Conservation (phyloP, 92 coral and sea anemone species). For the Muricea muricata region DNA sequence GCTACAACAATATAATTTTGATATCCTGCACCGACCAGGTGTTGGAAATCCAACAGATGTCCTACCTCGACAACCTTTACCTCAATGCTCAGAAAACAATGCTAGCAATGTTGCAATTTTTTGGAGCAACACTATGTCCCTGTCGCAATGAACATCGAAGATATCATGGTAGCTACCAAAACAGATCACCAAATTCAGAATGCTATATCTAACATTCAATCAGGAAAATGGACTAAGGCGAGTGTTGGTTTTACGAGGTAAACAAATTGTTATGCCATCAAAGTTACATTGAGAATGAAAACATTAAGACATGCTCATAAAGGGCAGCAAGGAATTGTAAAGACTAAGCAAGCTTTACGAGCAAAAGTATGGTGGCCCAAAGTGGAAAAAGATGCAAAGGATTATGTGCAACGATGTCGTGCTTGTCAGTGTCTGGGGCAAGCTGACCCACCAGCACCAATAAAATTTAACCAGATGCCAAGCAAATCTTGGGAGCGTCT, state of each 20-base stretch:
- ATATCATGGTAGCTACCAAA: slow-evolving; percentile 10
- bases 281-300: slow-evolving; percentile 43
- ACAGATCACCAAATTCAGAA: slow-evolving; percentile 20
- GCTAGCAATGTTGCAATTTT: slow-evolving; percentile 29
- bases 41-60: slow-evolving; percentile 58
- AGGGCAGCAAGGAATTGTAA: slow-evolving; percentile 57
- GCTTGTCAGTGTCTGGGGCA: slow-evolving; percentile 56
- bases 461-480: slow-evolving; percentile 39
- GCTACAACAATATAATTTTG: slow-evolving; percentile 45
- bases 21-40: slow-evolving; percentile 32
- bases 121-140: slow-evolving; percentile 36
- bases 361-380: slow-evolving; percentile 52
- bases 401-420: slow-evolving; percentile 42
- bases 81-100: neutral
- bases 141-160: slow-evolving; percentile 28
- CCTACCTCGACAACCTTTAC: slow-evolving; percentile 43
- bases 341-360: slow-evolving; percentile 48
- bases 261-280: slow-evolving; percentile 37
- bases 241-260: slow-evolving; percentile 22
- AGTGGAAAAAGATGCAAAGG: slow-evolving; percentile 32
- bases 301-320: slow-evolving; percentile 45
- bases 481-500: slow-evolving; percentile 39
- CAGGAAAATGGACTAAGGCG: slow-evolving; percentile 18
- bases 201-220: neutral
- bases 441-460: slow-evolving; percentile 55